Percentiles rank a stretch among this genome's conserved stretches.
phyloP scores from a whole-genome alignment of 2,113 vertebrate species.

The Thamnophis sirtalis region DNA sequence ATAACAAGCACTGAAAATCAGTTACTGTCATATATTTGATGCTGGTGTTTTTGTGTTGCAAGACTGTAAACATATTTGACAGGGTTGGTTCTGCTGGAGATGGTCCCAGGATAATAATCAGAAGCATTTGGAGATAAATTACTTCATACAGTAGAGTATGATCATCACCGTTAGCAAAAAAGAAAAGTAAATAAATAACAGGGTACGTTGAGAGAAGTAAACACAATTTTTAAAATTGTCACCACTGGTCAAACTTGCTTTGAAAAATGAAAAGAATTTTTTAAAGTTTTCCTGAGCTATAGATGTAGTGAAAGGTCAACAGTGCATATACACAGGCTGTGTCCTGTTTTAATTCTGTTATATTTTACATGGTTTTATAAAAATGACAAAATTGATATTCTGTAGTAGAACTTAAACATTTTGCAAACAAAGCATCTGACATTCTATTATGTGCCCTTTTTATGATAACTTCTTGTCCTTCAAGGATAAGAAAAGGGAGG shows the following conservation, averaged over 20 bases:
- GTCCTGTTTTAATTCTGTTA: background rate
- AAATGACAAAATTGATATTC: background rate
- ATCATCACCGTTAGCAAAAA: background rate
- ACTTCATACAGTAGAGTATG: background rate
- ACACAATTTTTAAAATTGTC: background rate
- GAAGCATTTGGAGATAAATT: background rate
- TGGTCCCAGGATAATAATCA: background rate
- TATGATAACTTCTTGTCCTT: no score
- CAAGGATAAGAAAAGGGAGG: background rate
- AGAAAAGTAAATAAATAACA: background rate
- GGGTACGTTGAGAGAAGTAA: background rate
- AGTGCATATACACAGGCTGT: background rate
- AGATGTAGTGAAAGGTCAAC: background rate
- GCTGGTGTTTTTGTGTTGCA: background rate
- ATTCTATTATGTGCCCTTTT: no score
- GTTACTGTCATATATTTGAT: background rate
- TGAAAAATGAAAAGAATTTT: background rate
- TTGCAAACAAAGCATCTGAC: no score
- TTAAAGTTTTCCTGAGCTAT: background rate
- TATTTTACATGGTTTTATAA: background rate
- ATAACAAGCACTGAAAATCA: background rate
- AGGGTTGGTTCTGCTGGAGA: background rate
- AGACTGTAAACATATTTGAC: background rate
- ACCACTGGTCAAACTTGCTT: background rate
- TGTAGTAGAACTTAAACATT: no score